Evolutionary conservation across 2,113 vertebrate species (phyloP), one percentile per base, ranked within the genome.

Genomic region (Entelurus aequoreus): DNA sequence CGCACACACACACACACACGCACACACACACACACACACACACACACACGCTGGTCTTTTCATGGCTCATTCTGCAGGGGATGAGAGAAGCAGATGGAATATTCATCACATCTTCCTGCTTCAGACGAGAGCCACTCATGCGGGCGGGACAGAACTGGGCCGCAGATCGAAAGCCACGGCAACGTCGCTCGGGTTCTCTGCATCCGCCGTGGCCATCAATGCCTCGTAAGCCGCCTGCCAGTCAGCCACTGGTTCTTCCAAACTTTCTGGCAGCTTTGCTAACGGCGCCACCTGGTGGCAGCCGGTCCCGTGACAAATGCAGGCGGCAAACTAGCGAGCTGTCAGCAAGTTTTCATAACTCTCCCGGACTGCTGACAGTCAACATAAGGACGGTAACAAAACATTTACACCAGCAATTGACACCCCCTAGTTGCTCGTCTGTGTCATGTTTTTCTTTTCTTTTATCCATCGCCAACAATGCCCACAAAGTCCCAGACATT

Each of bases 61-160:
- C 81, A 80, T 79, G 83, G 77, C 77, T 83, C 77, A 71, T 77
- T 76, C 82, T 78, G 72, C 71, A 53, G 64, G 66, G 66, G 74
- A 76, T 68, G 71, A 68, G 72, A 73, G 76, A 79, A 68, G 80
- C 82, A 85, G 81, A 81, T 83, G 80, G 84, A 85, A 80, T 80
- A 76, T 85, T 84, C 81, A 85, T 83, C 78, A 75, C 42, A 66
- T 80, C 75, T 80, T 70, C 53, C 62, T 10, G 50, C 79, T 72
- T 28, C 65, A 81, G 77, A 65, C 60, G 75, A 80, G 77, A 60
- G 11, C 70, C 69, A 60, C 64, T 5, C 61, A 80, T 83, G 69
- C 64, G 68, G 64, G 69, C 8, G 65, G 76, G 81, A 81, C 82
- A 73, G 78, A 76, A 86, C 71, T 77, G 79, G 68, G 76, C 78